A percentile compares a stretch with the other conserved stretches of the same genome.
Conservation (phyloP, 2,113 vertebrate species). For the Mus musculus region DNA sequence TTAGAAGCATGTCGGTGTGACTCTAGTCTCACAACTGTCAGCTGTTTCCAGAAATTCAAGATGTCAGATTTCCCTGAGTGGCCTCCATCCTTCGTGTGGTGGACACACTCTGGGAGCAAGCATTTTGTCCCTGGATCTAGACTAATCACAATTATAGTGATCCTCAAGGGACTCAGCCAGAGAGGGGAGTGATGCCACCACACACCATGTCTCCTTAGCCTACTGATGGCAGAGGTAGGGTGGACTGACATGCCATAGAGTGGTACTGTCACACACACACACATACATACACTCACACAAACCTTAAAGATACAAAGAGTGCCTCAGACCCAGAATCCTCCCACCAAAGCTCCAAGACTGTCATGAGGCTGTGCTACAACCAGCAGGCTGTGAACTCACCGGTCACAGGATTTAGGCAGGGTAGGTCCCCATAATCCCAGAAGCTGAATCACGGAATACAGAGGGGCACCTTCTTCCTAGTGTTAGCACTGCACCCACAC, state of each 20-base stretch:
- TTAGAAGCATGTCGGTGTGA: not conserved
- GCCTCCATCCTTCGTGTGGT: too few relatives aligned
- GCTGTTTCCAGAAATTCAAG: accelerated
- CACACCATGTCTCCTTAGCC: not conserved
- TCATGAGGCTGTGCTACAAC: not conserved
- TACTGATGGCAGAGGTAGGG: not conserved
- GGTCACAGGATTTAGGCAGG: not conserved
- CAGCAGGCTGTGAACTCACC: not conserved
- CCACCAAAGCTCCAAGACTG: not conserved
- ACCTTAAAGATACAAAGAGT: not conserved
- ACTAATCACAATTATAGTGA: not conserved
- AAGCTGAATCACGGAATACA: not conserved
- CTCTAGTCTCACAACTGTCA: not conserved
- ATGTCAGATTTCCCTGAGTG: not conserved
- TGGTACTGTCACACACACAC: not conserved
- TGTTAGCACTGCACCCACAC: not conserved
- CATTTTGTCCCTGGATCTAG: not conserved
- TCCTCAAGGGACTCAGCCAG: accelerated
- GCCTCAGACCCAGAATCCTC: not conserved
- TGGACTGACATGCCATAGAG: accelerated
- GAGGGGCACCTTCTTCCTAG: too few relatives aligned
- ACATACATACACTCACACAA: not conserved
- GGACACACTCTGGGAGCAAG: accelerated
- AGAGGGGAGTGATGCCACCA: not conserved
- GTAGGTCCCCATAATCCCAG: too few relatives aligned